Percentiles rank a stretch among this genome's conserved stretches.
These are phyloP conservation scores for Mesembrinibis cayennensis DNA, from an alignment of 2,113 vertebrate species.

Conservation along the genomic window DNA sequence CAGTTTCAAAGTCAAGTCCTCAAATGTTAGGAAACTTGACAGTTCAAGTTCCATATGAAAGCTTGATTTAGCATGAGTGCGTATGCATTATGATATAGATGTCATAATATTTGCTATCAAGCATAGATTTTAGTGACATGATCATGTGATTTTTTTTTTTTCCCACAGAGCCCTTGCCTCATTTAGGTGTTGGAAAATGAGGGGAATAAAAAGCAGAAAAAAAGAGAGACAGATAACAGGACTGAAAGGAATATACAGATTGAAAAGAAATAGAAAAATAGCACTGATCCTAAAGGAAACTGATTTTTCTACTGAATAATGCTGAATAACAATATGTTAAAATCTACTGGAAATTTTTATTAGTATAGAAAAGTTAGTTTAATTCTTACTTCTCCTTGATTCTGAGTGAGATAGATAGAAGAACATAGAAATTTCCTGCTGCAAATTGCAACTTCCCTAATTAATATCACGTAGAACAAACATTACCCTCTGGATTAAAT, in stretches of 20 bases:
- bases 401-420: background rate
- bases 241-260: background rate
- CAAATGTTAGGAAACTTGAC: background rate
- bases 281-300: background rate
- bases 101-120: background rate
- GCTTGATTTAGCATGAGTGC: background rate
- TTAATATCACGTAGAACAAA: background rate
- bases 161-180: background rate
- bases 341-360: background rate
- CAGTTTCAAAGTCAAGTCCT: background rate
- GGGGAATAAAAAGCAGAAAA: background rate
- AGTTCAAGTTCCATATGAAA: background rate
- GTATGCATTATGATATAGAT: background rate
- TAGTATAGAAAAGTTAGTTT: background rate
- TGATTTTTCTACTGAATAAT: background rate
- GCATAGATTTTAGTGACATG: background rate
- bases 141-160: fast-evolving
- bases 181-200: background rate
- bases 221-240: background rate
- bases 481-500: background rate
- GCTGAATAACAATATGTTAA: background rate
- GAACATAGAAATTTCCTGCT: background rate
- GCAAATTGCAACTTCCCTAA: background rate
- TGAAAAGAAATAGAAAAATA: background rate
- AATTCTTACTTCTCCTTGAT: background rate